Evolutionary conservation across 2,797 vertebrate species (phyloP).

Genomic region (Spondyliosoma cantharus): DNA sequence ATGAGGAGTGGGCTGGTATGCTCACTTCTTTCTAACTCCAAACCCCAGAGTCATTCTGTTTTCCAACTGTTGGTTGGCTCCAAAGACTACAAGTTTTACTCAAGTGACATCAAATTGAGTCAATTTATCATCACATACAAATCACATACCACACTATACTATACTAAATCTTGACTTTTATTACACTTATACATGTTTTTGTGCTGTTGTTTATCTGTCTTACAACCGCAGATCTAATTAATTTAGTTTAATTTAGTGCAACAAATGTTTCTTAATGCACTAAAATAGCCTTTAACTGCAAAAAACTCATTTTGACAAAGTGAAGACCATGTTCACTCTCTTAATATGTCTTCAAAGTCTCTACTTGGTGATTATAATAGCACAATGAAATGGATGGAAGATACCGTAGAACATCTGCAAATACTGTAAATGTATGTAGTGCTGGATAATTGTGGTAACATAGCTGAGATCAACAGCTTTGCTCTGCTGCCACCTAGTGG

Average conservation of each 20-base stretch:
- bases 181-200: background rate
- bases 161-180: background rate
- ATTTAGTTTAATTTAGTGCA: background rate
- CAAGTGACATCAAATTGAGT: no score
- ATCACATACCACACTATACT: background rate
- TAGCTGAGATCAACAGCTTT: background rate
- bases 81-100: no score
- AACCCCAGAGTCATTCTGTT: background rate
- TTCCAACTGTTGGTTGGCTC: no score
- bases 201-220: background rate
- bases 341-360: background rate
- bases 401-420: background rate
- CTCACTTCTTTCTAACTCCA: background rate
- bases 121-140: background rate
- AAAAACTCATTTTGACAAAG: background rate
- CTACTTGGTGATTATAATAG: background rate
- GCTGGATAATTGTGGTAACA: background rate
- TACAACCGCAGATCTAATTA: background rate
- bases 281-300: background rate
- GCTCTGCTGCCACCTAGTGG: constrained; percentile 41
- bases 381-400: background rate
- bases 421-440: background rate
- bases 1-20: background rate
- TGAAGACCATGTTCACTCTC: background rate
- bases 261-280: background rate